Conservation (phyloP, 2,888 invertebrate species). For the Mechanitis mazaeus region DNA sequence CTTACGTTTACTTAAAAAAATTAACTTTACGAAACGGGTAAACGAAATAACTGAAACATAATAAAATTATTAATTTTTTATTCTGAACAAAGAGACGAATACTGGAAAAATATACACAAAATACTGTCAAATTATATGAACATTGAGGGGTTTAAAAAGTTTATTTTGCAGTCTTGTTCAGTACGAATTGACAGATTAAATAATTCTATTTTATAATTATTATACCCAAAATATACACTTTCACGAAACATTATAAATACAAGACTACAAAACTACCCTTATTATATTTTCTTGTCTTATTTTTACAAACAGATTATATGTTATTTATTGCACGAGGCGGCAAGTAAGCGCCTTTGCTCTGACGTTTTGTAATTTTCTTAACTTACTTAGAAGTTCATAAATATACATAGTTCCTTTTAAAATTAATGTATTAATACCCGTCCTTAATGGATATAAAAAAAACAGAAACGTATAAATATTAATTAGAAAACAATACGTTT, state of each 20-base stretch:
- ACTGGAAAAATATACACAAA: slow-evolving; percentile 59
- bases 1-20: slow-evolving; percentile 4
- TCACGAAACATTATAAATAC: slow-evolving; percentile 11
- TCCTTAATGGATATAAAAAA: slow-evolving; percentile 35
- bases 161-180: slow-evolving; percentile 56
- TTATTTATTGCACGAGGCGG: background rate
- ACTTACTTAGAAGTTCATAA: slow-evolving; percentile 60
- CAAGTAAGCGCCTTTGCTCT: background rate
- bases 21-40: slow-evolving; percentile 7
- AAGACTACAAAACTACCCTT: slow-evolving; percentile 13
- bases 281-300: background rate
- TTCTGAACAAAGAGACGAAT: slow-evolving; percentile 59
- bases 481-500: background rate
- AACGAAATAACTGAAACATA: slow-evolving; percentile 34
- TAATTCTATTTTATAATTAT: slow-evolving; percentile 4
- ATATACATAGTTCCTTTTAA: slow-evolving; percentile 23
- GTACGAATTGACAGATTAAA: slow-evolving; percentile 51
- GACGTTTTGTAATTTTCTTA: slow-evolving; percentile 13
- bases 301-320: background rate
- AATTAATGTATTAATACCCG: slow-evolving; percentile 42
- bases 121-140: slow-evolving; percentile 45
- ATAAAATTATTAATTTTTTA: slow-evolving; percentile 52
- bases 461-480: background rate
- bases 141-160: slow-evolving; percentile 41
- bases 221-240: slow-evolving; percentile 8